phyloP scores from a whole-genome alignment of 2,113 vertebrate species.

The Mormoops blainvillei region DNA sequence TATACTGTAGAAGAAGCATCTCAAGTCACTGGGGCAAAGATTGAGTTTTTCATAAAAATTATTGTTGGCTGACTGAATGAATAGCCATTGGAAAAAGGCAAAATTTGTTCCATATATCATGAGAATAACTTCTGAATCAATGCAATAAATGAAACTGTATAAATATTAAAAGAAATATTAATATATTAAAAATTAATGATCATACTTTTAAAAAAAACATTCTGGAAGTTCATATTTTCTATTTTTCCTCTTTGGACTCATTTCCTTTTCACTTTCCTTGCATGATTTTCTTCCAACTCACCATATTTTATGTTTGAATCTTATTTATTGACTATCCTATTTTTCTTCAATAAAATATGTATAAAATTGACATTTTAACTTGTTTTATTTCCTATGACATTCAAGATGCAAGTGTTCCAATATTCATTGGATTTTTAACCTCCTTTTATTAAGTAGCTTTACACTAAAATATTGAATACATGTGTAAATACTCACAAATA shows the following conservation, averaged over 20 bases:
- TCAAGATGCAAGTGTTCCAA: not conserved
- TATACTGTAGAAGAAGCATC: not conserved
- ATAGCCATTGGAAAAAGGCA: not conserved
- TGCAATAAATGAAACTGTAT: not conserved
- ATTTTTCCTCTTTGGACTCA: not conserved
- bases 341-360: slow-evolving; percentile 3
- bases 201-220: not conserved
- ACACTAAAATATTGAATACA: not conserved
- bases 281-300: not conserved
- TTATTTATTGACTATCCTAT: not conserved
- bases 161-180: not conserved
- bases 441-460: not conserved
- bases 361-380: not conserved
- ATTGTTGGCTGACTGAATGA: not conserved
- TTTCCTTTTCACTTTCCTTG: not conserved
- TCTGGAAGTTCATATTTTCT: not conserved
- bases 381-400: not conserved
- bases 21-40: not conserved
- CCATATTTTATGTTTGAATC: not conserved
- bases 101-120: not conserved
- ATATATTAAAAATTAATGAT: not conserved
- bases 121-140: not conserved
- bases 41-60: not conserved
- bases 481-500: not conserved
- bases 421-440: not conserved